phyloP scores from a whole-genome alignment of 1,140 invertebrate species.

The Choristoneura fumiferana region DNA sequence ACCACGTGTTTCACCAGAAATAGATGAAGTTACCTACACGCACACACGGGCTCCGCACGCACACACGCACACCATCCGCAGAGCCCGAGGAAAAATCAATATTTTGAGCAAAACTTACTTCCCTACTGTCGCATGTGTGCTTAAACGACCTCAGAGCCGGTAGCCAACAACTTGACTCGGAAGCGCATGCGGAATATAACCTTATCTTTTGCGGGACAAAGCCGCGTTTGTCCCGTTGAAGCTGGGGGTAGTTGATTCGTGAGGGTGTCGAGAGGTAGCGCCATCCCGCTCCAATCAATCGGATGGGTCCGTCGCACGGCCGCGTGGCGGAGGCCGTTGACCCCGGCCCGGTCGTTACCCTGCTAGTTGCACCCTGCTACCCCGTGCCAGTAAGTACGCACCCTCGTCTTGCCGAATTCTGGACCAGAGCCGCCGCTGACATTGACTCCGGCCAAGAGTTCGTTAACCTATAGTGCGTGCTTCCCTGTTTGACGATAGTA shows the following conservation, averaged over 20 bases:
- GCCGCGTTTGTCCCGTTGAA: conserved; percentile 53
- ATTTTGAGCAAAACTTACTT: conserved; percentile 77
- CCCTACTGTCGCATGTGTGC: conserved; percentile 63
- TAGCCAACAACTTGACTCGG: conserved; percentile 33
- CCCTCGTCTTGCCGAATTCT: conserved; percentile 72
- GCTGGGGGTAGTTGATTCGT: conserved; percentile 58
- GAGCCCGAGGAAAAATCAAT: conserved; percentile 74
- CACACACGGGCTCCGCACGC: conserved; percentile 51
- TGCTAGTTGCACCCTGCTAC: conserved; percentile 71
- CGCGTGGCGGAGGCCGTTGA: conserved; percentile 69
- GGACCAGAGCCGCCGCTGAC: conserved; percentile 62
- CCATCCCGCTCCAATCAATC: conserved; percentile 72
- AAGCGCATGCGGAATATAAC: conserved; percentile 44
- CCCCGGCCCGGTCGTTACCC: conserved; percentile 70
- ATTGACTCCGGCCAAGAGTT: conserved; percentile 57
- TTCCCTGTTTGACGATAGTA: conserved; percentile 69
- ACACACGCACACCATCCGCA: conserved; percentile 32
- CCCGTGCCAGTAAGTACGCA: conserved; percentile 47
- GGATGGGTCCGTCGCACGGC: conserved; percentile 59
- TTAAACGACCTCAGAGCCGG: conserved; percentile 33
- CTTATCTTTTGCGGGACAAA: conserved; percentile 53
- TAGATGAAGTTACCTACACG: conserved; percentile 48
- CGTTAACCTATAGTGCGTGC: conserved; percentile 53
- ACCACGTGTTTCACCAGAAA: conserved; percentile 74
- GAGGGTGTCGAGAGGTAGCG: conserved; percentile 58